These are phyloP conservation scores for Heteromormyrus szaboi DNA, from an alignment of 2,797 vertebrate genomes.

Conservation along the genomic window DNA sequence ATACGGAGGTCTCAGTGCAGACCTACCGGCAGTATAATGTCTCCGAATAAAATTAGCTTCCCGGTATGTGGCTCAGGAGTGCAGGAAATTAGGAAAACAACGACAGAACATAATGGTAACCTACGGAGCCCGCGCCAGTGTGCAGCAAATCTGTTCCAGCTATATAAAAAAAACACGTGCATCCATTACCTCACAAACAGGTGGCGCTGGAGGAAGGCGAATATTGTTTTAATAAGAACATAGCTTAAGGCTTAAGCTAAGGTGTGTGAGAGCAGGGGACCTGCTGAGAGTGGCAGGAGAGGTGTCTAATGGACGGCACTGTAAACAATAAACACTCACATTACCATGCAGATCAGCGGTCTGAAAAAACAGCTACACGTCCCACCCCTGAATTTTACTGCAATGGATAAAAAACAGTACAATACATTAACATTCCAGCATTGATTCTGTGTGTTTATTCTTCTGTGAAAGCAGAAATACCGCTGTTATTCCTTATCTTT, in stretches of 20 bases:
- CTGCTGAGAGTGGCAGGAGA: neutral
- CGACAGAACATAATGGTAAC: neutral
- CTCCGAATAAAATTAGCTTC: conserved; percentile 60
- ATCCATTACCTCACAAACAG: neutral
- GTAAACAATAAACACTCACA: neutral
- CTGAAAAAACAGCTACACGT: neutral
- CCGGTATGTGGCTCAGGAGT: conserved; percentile 51
- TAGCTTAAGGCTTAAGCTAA: neutral
- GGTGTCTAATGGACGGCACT: neutral
- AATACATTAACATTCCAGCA: neutral
- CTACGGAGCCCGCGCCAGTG: neutral
- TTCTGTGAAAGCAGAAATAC: neutral
- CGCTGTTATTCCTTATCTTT: neutral
- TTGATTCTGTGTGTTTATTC: neutral
- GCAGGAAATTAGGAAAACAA: conserved; percentile 31
- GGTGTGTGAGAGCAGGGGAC: neutral
- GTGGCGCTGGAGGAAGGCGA: neutral
- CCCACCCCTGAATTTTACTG: neutral
- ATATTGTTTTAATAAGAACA: conserved; percentile 55
- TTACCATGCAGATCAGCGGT: neutral
- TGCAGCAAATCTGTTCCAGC: neutral
- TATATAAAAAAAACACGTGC: neutral
- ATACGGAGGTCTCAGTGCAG: conserved; percentile 41
- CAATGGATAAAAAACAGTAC: neutral
- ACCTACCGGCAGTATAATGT: conserved; percentile 51